Conservation (phyloP, 2,888 invertebrate genomes). For the Plagodis dolabraria region DNA sequence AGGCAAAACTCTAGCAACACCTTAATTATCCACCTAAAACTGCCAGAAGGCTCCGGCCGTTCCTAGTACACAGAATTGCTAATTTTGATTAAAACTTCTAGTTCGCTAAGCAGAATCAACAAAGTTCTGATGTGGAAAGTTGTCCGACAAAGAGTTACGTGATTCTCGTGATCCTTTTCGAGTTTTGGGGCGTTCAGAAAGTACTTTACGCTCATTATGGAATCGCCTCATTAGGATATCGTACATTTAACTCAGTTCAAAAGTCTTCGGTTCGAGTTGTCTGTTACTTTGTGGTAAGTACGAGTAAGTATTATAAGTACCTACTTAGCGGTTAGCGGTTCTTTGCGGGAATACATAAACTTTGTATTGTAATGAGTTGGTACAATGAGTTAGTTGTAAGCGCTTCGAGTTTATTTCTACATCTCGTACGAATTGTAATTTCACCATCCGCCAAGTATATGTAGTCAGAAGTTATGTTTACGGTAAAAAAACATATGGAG, state of each 20-base stretch:
- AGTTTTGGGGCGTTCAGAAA: conserved; percentile 20
- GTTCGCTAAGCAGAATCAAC: conserved; percentile 27
- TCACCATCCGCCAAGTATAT: too few species aligned
- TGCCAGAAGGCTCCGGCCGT: conserved; percentile 1
- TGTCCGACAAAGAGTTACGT: conserved; percentile 29
- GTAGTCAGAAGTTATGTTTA: too few species aligned
- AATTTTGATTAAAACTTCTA: conserved; percentile 39
- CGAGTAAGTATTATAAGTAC: not conserved
- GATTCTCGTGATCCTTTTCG: conserved; percentile 28
- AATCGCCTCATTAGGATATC: conserved; percentile 27
- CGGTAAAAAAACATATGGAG: too few species aligned
- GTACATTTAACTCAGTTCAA: conserved; percentile 25
- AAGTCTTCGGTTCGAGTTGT: conserved; percentile 23
- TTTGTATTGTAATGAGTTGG: not conserved
- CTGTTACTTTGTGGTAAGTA: conserved; percentile 20
- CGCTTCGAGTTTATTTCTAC: too few species aligned
- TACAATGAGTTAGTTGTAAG: not conserved
- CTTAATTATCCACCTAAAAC: conserved; percentile 15
- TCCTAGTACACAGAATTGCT: conserved; percentile 29
- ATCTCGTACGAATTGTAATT: too few species aligned
- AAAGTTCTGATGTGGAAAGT: conserved; percentile 32
- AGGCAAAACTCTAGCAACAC: not conserved
- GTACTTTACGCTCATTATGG: conserved; percentile 25
- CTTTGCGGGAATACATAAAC: conserved; percentile 6
- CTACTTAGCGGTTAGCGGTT: too few species aligned